Base-by-base conservation (phyloP, 2,888 invertebrate species). In the Ctenicera cuprea region DNA sequence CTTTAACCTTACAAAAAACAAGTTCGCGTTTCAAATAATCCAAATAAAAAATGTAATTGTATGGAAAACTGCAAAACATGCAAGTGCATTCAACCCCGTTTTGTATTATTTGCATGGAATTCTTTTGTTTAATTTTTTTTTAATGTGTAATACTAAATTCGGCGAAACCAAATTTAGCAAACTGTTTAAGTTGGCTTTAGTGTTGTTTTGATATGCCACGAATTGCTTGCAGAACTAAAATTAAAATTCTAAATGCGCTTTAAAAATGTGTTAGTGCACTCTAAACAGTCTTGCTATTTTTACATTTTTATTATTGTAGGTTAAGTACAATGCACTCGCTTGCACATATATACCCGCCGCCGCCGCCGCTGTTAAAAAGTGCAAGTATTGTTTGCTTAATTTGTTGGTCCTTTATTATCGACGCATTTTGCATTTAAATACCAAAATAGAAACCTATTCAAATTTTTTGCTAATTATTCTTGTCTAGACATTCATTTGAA, bases 241-340 rank as follows among this genome's bases (percentile, higher is more conserved):
- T 76, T 76, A 76, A 76, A 74, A 76, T 76, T 76, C 76, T 74
- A 76, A 76, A 68, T 68, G 65, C 71, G 74, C 52, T 67, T 68
- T 67, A 76, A 74, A 76, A 74, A 74, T 75, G 71, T 75, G 75
- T 65, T 75, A 73, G 67, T 75, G 75, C 75, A 75, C 75, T 75
- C 75, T 75, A 75, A 75, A 73, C 75, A 70, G 75, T 41, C 71
- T 57, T 69, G 71, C 75, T 75, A 75, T 75, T 75, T 75, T 75
- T 73, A 73, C 14, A 68, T 68, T 73, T 73, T 75, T 75, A 75
- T 75, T 75, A 75, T 75, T 75, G 73, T 61, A 69, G 64, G 68
- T 73, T 75, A 71, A 45, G 75, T 75, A 75, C 75, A 75, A 70
- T 75, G 75, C 70, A 75, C 75, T 85, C 84, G 80, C 54, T 66